phyloP scores from a whole-genome alignment of 1,140 invertebrate genomes.

The Drosophila serrata region DNA sequence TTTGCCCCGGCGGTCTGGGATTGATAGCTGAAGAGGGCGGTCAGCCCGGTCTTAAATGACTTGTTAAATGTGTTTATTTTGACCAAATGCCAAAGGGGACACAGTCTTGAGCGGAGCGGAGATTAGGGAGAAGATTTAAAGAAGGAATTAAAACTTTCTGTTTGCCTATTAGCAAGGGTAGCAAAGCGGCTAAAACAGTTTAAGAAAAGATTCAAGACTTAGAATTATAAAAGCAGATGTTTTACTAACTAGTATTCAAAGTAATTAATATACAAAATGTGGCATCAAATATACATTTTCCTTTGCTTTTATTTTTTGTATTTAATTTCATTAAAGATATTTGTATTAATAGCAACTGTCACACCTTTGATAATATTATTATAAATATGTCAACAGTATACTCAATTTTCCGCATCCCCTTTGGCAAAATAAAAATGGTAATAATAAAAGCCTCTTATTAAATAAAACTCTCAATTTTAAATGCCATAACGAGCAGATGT shows the following conservation, averaged over 20 bases:
- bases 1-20: conserved; percentile 17
- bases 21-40: conserved; percentile 44
- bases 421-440: neutral
- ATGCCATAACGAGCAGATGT: neutral
- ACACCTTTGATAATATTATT: neutral
- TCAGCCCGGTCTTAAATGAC: conserved; percentile 53
- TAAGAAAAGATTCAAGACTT: neutral
- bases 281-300: too few relatives aligned
- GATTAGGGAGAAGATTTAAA: conserved; percentile 1
- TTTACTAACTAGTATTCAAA: neutral
- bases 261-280: neutral
- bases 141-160: neutral
- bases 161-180: neutral
- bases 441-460: neutral
- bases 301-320: neutral
- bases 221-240: neutral
- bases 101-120: neutral
- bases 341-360: neutral
- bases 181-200: neutral
- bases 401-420: neutral
- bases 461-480: conserved; percentile 11
- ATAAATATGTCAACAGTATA: neutral
- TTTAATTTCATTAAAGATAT: too few relatives aligned
- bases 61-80: conserved; percentile 76
- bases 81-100: conserved; percentile 11